Percentiles rank a stretch among this genome's conserved stretches.
phyloP scores from a whole-genome alignment of 2,113 vertebrate species.

The Boleophthalmus pectinirostris region DNA sequence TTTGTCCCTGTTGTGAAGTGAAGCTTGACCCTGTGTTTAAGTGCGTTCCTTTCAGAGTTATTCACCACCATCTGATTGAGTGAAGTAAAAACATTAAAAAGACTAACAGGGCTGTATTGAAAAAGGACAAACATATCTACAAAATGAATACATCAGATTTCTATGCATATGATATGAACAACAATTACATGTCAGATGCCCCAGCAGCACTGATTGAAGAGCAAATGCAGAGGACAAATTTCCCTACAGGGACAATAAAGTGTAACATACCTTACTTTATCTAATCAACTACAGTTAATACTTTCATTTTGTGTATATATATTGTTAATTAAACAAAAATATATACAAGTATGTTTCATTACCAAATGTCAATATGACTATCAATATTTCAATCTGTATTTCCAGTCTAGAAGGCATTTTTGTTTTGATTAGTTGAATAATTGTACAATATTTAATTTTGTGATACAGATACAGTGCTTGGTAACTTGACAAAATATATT shows the following conservation, averaged over 20 bases:
- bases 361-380: no score
- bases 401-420: neutral
- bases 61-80: constrained; percentile 20
- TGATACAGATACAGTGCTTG: neutral
- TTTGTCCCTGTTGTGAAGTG: constrained; percentile 21
- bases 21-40: constrained; percentile 14
- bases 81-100: constrained; percentile 1
- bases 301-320: no score
- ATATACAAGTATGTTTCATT: no score
- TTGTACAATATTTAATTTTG: neutral
- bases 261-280: no score
- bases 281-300: no score
- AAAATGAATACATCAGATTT: neutral
- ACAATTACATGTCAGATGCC: neutral
- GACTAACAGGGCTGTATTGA: neutral
- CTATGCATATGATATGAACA: neutral
- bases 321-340: no score
- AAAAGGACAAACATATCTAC: neutral
- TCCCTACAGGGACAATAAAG: no score
- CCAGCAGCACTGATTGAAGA: no score
- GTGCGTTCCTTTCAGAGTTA: neutral
- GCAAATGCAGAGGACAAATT: no score
- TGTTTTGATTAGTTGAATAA: neutral
- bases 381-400: no score
- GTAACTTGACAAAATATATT: no score